Conservation (phyloP, 2,797 vertebrate genomes). For the Urocyon cinereoargenteus region DNA sequence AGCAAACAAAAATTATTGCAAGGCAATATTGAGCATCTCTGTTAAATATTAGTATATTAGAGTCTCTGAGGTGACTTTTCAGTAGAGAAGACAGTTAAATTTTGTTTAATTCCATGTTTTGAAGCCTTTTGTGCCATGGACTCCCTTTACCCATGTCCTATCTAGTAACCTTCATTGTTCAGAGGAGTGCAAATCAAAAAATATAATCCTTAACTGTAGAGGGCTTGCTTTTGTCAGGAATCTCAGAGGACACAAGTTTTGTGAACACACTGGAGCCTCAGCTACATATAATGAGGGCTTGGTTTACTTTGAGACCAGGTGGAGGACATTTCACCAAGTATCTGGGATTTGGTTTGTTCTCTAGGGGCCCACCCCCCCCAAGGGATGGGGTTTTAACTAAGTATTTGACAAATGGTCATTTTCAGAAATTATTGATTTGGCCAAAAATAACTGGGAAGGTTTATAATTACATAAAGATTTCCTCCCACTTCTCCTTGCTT, state of each 20-base stretch:
- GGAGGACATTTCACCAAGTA: constrained; percentile 9
- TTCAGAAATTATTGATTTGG: constrained; percentile 77
- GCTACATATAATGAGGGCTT: not conserved
- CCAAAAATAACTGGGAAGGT: constrained; percentile 70
- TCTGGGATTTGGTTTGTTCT: constrained; percentile 71
- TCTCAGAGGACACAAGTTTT: not conserved
- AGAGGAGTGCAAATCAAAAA: not conserved
- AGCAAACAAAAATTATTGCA: not conserved
- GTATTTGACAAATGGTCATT: constrained; percentile 67
- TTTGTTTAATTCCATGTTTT: not conserved
- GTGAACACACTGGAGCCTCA: constrained; percentile 7
- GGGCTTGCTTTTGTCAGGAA: not conserved
- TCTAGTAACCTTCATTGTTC: not conserved
- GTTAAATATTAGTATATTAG: not conserved
- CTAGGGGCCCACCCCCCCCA: not conserved
- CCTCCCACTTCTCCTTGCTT: constrained; percentile 30
- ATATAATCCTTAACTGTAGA: not conserved
- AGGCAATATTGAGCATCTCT: not conserved
- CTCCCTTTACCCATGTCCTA: not conserved
- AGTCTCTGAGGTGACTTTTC: not conserved
- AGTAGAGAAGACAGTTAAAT: not conserved
- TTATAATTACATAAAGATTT: constrained; percentile 55
- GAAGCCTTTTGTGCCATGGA: not conserved
- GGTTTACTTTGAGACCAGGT: constrained; percentile 62
- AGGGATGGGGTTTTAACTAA: constrained; percentile 63